Base-by-base conservation (phyloP, 2,888 invertebrate genomes). In the Alsophila aescularia region DNA sequence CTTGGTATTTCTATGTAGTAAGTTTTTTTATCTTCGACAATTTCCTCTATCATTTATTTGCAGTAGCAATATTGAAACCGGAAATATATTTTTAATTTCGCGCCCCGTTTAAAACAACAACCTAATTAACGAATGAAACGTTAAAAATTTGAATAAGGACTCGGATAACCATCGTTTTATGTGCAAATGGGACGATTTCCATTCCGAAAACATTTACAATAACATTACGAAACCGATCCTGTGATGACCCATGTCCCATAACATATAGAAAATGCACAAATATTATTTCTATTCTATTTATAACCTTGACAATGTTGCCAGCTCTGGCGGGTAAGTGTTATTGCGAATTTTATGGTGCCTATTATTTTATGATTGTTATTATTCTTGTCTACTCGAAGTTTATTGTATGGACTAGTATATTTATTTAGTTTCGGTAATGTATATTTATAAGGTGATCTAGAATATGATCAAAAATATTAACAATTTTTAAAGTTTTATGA, bases 241-340 rank as follows among this genome's bases (percentile, higher is more conserved):
- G 62, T 48, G 58, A 68, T 67, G 66, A 64, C 59, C 69, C 65
- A 68, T 67, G 66, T 63, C 59, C 69, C 65, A 69, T 69, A 56
- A 47, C 52, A 60, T 62, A 60, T 67, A 70, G 69, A 67, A 70
- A n/a, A 70, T 64, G 67, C 66, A 62, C 70, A 68, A 70, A 66
- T 64, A 70, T 69, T 69, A 36, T 51, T 72, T 29, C 29, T 29
- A 10, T 72, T 45, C 45, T 45, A 40, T 18, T 73, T 70, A 70
- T 60, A 47, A 58, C 32, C 49, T 18, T 15, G 62, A 72, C 73
- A 67, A 66, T 64, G 75, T 75, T 70, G 72, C 70, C 2, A 41
- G 14, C n/a, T n/a, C n/a, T 56, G 52, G 43, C 34, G 27, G 60
- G 53, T 63, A 65, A 62, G n/a, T n/a, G n/a, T n/a, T 66, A 60